phyloP scores from a whole-genome alignment of 1,140 invertebrate genomes.

The Bombus sylvicola region DNA sequence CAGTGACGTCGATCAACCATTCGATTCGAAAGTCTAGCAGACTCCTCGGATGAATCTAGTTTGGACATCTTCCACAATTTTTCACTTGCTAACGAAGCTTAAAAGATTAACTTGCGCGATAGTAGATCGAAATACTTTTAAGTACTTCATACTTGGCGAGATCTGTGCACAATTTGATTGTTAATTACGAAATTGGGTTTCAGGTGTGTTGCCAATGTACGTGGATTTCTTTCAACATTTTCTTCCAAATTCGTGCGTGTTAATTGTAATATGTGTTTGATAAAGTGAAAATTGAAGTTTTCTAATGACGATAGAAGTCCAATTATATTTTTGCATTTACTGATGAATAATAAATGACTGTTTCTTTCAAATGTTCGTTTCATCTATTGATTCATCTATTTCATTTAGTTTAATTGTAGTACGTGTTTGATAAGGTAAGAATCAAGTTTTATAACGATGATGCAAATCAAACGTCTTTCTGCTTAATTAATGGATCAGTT shows the following conservation, averaged over 20 bases:
- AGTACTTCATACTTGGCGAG: not conserved
- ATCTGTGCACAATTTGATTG: not conserved
- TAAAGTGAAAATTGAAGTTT: not conserved
- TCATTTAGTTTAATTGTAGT: too few species aligned
- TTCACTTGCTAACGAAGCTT: slow-evolving; percentile 5
- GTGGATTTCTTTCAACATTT: not conserved
- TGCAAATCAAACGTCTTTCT: not conserved
- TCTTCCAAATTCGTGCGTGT: too few species aligned
- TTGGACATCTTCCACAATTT: not conserved
- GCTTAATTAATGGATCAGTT: too few species aligned
- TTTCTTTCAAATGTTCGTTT: not conserved
- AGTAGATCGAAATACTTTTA: not conserved
- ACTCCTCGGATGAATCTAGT: not conserved
- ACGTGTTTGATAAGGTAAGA: not conserved
- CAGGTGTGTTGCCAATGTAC: too few species aligned
- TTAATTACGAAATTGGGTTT: too few species aligned
- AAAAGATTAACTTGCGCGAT: not conserved
- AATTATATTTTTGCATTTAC: not conserved
- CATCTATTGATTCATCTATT: too few species aligned
- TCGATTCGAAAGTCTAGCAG: not conserved
- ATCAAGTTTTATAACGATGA: not conserved
- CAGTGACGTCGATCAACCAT: not conserved
- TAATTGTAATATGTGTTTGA: too few species aligned
- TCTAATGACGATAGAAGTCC: not conserved
- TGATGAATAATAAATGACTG: fast-evolving